phyloP scores from a whole-genome alignment of 2,888 invertebrate genomes.

The Megaustenia siamemsis region DNA sequence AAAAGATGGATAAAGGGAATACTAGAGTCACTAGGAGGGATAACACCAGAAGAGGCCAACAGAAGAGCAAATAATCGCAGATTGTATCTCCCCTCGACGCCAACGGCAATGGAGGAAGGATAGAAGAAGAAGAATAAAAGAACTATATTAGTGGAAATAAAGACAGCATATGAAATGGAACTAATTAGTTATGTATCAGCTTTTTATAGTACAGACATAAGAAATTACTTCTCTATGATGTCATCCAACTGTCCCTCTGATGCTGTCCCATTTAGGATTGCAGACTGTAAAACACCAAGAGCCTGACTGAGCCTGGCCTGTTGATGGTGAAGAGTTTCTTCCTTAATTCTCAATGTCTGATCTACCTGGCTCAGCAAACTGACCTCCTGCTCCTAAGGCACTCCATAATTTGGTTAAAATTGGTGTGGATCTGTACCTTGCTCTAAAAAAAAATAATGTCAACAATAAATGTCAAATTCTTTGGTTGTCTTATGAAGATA shows the following conservation, averaged over 20 bases:
- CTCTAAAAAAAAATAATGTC: constrained; percentile 62
- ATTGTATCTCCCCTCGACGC: too few relatives aligned
- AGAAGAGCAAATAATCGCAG: too few relatives aligned
- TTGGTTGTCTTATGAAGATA: too few relatives aligned
- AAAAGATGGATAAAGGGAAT: too few relatives aligned
- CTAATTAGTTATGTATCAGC: neutral
- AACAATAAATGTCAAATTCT: neutral
- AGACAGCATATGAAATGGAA: neutral
- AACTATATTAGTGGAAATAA: too few relatives aligned
- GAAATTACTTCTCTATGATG: constrained; percentile 49
- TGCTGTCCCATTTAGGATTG: constrained; percentile 39
- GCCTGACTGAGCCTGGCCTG: constrained; percentile 72
- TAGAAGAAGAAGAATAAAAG: too few relatives aligned
- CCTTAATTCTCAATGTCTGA: constrained; percentile 73
- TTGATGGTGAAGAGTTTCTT: constrained; percentile 74
- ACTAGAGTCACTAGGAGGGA: too few relatives aligned
- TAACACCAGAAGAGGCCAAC: too few relatives aligned
- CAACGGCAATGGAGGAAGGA: too few relatives aligned
- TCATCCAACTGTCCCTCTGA: constrained; percentile 48
- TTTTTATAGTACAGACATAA: too few relatives aligned
- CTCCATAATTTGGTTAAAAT: constrained; percentile 75
- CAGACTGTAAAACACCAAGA: constrained; percentile 69
- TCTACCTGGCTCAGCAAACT: constrained; percentile 77
- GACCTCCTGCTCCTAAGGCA: constrained; percentile 74
- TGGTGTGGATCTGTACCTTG: constrained; percentile 74